Conservation (phyloP, 2,888 invertebrate genomes). For the Fragum fragum region DNA sequence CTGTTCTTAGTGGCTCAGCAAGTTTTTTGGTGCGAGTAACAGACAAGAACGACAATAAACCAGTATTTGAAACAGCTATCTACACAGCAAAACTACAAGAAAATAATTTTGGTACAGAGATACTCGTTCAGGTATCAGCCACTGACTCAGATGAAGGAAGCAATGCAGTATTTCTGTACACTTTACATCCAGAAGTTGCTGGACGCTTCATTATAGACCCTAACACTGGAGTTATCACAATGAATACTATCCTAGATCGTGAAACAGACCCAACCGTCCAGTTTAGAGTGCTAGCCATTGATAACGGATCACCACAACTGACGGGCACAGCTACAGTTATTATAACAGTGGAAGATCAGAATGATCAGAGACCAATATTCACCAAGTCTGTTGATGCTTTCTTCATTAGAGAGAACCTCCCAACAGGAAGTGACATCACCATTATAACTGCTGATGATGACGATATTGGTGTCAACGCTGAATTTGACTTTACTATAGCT, state of each 20-base stretch:
- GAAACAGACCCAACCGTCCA: slow-evolving; percentile 67
- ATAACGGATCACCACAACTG: slow-evolving; percentile 61
- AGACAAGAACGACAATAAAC: slow-evolving; percentile 97
- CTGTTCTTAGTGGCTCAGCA: slow-evolving; percentile 68
- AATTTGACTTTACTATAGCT: slow-evolving; percentile 65
- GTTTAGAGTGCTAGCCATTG: slow-evolving; percentile 72
- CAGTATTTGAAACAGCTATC: slow-evolving; percentile 90
- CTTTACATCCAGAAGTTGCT: slow-evolving; percentile 58
- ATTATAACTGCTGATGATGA: slow-evolving; percentile 63
- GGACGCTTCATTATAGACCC: slow-evolving; percentile 69
- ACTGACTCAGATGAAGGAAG: slow-evolving; percentile 89
- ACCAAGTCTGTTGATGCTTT: slow-evolving; percentile 60
- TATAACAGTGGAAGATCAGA: slow-evolving; percentile 66
- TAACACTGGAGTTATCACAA: slow-evolving; percentile 73
- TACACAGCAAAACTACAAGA: slow-evolving; percentile 74
- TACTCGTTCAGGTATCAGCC: slow-evolving; percentile 94
- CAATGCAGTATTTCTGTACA: slow-evolving; percentile 69
- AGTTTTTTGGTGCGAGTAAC: slow-evolving; percentile 88
- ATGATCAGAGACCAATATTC: slow-evolving; percentile 69
- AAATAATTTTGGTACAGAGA: slow-evolving; percentile 70
- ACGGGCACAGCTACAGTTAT: slow-evolving; percentile 72
- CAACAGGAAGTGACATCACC: slow-evolving; percentile 61
- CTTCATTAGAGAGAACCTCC: slow-evolving; percentile 59
- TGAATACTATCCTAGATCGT: slow-evolving; percentile 69
- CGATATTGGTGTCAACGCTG: slow-evolving; percentile 76